Base-by-base conservation (phyloP, 2,888 invertebrate species). In the Nymphalis c-album region DNA sequence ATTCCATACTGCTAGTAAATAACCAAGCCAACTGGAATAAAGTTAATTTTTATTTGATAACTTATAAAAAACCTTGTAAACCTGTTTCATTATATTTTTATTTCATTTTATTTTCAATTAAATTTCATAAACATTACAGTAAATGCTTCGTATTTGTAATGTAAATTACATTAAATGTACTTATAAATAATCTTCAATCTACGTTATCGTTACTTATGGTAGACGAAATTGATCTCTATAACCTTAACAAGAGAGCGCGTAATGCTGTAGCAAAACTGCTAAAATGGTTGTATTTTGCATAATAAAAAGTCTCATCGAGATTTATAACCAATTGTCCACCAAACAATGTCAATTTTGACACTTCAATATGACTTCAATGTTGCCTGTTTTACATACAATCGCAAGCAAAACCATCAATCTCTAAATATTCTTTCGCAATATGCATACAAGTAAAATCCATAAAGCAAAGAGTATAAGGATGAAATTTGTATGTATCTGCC, bases 311-410 rank as follows among this genome's bases (percentile, higher is more conserved):
- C 60, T 55, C 48, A 53, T 57, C 20, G 69, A 69, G 63, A 71
- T 69, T 72, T 69, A 73, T 71, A 51, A 67, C 40, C 69, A 64
- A 73, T 72, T 73, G 73, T 72, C 69, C 51, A 50, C 45, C 18
- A 50, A 67, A 71, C 65, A 70, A 71, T 68, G 64, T 70, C 63
- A 64, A 55, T 60, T 69, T 73, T 70, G 73, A 72, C 69, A 72
- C 69, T 69, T 68, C 67, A 72, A 72, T 69, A 63, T 69, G 62
- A 64, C 53, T 53, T 64, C 63, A 50, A 60, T 67, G 69, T 68
- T 64, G 57, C 62, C 69, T 69, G 51, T n/a, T 73, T 72, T 63
- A 46, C 72, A 73, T 73, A 73, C 73, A 73, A 73, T 64, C 57
- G 60, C 18, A 50, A 67, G 62, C 62, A 62, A 60, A 65, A 59